phyloP scores from a whole-genome alignment of 2,113 vertebrate genomes.

The Cyphomyrus discorhynchus region DNA sequence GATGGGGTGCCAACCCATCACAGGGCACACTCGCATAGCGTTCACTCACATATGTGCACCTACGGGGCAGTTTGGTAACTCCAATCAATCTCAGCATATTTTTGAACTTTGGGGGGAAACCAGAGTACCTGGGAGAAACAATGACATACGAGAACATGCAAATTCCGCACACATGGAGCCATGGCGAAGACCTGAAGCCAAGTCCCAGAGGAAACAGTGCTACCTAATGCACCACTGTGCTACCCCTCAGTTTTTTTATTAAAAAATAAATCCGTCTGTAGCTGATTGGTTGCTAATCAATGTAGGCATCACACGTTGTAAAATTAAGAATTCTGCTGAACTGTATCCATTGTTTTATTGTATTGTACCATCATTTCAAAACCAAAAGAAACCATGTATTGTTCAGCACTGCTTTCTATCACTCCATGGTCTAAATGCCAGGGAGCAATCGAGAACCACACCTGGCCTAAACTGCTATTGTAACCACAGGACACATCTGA shows the following conservation, averaged over 20 bases:
- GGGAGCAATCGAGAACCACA: neutral
- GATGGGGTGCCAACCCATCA: neutral
- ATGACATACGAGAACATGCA: neutral
- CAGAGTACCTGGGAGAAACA: neutral
- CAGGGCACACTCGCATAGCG: neutral
- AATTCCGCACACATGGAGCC: neutral
- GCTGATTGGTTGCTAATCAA: neutral
- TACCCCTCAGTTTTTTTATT: neutral
- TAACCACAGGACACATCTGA: neutral
- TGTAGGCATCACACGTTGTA: neutral
- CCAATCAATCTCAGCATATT: neutral
- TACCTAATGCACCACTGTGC: neutral
- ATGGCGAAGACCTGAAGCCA: neutral
- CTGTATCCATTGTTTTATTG: neutral
- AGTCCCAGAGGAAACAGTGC: neutral
- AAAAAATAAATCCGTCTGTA: neutral
- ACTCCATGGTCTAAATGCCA: neutral
- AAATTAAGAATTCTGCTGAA: neutral
- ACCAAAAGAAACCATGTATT: neutral
- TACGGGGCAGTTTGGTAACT: neutral
- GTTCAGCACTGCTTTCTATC: neutral
- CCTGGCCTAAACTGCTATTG: neutral
- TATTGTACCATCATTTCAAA: neutral
- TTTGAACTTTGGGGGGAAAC: neutral
- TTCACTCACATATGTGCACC: neutral